Percentiles rank a stretch among this genome's conserved stretches.
Conservation (phyloP, 2,113 vertebrate genomes). For the Raja brachyura region DNA sequence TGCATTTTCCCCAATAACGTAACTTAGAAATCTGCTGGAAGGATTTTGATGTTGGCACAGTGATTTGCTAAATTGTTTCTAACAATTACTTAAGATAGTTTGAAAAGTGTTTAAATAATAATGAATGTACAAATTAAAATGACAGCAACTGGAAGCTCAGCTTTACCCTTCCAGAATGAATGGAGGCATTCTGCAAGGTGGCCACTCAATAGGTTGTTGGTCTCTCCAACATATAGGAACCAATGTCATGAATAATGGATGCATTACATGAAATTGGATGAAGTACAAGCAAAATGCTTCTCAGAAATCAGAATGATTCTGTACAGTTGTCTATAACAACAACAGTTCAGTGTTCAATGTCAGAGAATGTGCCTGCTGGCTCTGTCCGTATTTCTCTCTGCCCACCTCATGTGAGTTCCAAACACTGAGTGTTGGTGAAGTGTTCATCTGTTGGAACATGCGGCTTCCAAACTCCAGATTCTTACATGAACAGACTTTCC, state of each 20-base stretch:
- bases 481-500: background rate
- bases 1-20: conserved; percentile 19
- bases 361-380: background rate
- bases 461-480: background rate
- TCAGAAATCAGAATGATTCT: background rate
- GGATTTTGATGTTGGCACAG: conserved; percentile 9
- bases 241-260: no score
- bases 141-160: no score
- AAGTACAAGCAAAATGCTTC: no score
- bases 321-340: background rate
- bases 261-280: no score
- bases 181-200: no score
- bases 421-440: background rate
- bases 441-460: background rate
- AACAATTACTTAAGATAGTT: background rate
- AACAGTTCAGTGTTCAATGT: background rate
- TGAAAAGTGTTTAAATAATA: background rate
- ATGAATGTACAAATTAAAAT: background rate
- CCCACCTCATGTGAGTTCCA: background rate
- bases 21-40: background rate
- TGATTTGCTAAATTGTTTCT: background rate
- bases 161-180: no score
- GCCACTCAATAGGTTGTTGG: no score
- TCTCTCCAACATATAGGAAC: no score
- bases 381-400: background rate